These are phyloP conservation scores for Acanthurus leucopareius DNA, from an alignment of 2,797 vertebrate species.

Conservation along the genomic window DNA sequence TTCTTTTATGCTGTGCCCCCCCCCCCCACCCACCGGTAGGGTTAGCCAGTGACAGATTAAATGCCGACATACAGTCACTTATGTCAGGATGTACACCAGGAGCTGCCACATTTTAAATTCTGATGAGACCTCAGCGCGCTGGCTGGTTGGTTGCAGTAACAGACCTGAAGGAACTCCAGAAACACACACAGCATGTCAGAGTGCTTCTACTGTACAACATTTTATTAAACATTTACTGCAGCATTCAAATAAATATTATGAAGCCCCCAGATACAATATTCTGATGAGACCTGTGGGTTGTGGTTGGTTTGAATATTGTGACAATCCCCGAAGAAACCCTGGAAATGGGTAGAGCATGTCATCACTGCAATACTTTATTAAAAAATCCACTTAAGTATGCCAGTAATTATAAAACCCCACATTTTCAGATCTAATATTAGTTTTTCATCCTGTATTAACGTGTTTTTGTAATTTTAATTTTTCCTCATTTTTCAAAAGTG, in stretches of 20 bases:
- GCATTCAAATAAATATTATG: conserved; percentile 49
- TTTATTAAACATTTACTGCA: conserved; percentile 61
- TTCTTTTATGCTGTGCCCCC: conserved; percentile 49
- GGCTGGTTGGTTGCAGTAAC: conserved; percentile 39
- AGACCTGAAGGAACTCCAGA: conserved; percentile 21
- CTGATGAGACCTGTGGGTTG: conserved; percentile 51
- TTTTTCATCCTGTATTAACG: conserved; percentile 20
- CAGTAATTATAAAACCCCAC: conserved; percentile 38
- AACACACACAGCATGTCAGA: conserved; percentile 22
- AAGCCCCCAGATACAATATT: conserved; percentile 52
- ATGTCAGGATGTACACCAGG: conserved; percentile 36
- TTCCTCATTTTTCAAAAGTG: background rate
- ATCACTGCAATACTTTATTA: conserved; percentile 45
- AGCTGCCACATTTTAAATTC: conserved; percentile 52
- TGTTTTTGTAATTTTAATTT: conserved; percentile 6
- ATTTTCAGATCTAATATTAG: conserved; percentile 40
- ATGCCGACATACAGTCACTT: conserved; percentile 42
- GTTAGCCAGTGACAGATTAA: conserved; percentile 60
- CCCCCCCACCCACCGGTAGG: too few relatives aligned
- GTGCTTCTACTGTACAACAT: conserved; percentile 19
- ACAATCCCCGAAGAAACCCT: conserved; percentile 39
- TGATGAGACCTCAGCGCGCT: conserved; percentile 19
- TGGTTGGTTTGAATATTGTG: conserved; percentile 45
- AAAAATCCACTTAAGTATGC: conserved; percentile 58
- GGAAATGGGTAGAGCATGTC: conserved; percentile 38